Evolutionary conservation across 2,888 invertebrate genomes (phyloP).

Genomic region (Rutpela maculata): DNA sequence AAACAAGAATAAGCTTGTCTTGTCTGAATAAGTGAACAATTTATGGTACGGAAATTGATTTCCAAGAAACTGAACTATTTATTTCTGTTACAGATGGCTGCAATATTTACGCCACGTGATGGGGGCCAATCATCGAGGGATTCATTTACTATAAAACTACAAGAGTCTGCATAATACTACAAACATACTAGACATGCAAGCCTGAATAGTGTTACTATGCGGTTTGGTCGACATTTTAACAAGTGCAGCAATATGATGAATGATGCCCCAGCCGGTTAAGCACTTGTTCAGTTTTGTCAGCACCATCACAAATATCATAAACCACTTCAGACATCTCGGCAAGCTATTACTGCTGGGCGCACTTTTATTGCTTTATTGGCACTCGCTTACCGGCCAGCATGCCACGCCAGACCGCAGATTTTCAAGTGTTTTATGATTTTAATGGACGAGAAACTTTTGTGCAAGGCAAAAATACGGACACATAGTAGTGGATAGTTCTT

Average conservation of each 20-base stretch:
- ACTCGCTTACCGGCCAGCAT: conserved; percentile 19
- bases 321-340: conserved; percentile 30
- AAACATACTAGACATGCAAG: conserved; percentile 3
- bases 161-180: conserved; percentile 3
- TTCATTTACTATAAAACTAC: background rate
- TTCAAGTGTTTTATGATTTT: conserved; percentile 29
- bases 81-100: conserved; percentile 2
- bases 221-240: conserved; percentile 42
- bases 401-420: conserved; percentile 20
- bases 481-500: background rate
- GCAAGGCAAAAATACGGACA: conserved; percentile 18
- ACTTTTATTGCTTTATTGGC: conserved; percentile 28
- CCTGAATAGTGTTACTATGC: conserved; percentile 40
- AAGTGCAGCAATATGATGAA: conserved; percentile 48
- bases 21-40: too few species aligned
- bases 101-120: background rate
- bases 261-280: conserved; percentile 44
- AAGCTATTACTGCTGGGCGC: conserved; percentile 6
- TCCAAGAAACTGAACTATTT: background rate
- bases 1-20: too few species aligned
- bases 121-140: background rate
- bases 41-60: background rate
- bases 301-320: conserved; percentile 39
- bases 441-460: background rate
- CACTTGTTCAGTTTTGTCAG: conserved; percentile 46